Percentiles rank a stretch among this genome's conserved stretches.
These are phyloP conservation scores for Apamea epomidion DNA, from an alignment of 2,888 invertebrate species.

Conservation along the genomic window DNA sequence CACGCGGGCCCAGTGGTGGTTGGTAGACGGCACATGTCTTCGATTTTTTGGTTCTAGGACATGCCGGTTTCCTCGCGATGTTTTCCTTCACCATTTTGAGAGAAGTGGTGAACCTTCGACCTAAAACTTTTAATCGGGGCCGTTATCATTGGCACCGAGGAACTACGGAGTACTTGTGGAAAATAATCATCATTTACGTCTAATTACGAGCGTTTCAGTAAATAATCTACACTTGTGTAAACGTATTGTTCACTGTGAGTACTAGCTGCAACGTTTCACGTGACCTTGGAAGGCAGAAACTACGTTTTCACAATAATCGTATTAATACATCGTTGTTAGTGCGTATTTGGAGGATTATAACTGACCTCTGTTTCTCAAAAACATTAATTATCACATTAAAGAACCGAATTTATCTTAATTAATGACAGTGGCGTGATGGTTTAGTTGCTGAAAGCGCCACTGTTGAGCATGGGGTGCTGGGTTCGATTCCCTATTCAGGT, in stretches of 20 bases:
- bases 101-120: neutral
- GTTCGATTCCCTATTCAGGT: too few species aligned
- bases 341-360: neutral
- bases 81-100: neutral
- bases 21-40: neutral
- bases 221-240: slow-evolving; percentile 43
- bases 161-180: neutral
- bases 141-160: neutral
- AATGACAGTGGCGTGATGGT: too few species aligned
- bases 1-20: neutral
- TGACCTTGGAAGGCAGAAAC: slow-evolving; percentile 24
- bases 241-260: slow-evolving; percentile 14
- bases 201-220: neutral
- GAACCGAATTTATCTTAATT: neutral
- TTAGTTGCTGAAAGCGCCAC: neutral
- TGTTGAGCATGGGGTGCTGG: neutral
- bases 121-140: neutral
- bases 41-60: neutral
- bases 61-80: neutral
- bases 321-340: slow-evolving; percentile 21
- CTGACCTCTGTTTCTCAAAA: neutral
- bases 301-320: slow-evolving; percentile 28
- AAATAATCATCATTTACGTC: neutral
- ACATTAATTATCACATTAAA: neutral
- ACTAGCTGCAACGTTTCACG: slow-evolving; percentile 11